phyloP scores from a whole-genome alignment of 2,113 vertebrate species.

The Spilogale gracilis region DNA sequence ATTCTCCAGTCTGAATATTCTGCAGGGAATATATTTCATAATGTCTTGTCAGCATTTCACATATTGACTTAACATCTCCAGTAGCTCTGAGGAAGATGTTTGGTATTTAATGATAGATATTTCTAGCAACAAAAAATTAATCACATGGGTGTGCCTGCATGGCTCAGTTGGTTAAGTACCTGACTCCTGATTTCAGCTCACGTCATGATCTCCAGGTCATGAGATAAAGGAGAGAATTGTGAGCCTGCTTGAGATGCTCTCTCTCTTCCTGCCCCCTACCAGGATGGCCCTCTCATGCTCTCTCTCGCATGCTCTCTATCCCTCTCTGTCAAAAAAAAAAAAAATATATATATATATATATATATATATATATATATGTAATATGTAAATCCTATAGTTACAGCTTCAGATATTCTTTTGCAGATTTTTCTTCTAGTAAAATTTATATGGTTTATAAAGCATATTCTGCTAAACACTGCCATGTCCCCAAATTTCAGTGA shows the following conservation, averaged over 20 bases:
- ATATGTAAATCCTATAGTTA: background rate
- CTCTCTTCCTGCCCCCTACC: background rate
- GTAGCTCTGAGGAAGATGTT: constrained; percentile 35
- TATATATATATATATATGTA: no score
- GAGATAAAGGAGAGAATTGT: background rate
- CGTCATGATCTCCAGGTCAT: background rate
- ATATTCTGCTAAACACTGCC: background rate
- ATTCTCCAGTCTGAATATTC: constrained; percentile 26
- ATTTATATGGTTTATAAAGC: constrained; percentile 25
- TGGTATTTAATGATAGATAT: constrained; percentile 56
- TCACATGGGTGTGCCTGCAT: background rate
- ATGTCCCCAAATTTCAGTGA: constrained; percentile 10
- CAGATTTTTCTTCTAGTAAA: background rate
- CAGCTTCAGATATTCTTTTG: background rate
- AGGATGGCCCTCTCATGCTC: background rate
- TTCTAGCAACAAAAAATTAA: constrained; percentile 60
- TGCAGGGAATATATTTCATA: background rate
- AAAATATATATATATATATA: no score
- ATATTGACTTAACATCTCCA: constrained; percentile 48
- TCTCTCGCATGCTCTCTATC: background rate
- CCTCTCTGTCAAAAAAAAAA: background rate
- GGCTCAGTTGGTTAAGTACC: background rate
- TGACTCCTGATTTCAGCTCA: background rate
- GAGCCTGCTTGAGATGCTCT: background rate
- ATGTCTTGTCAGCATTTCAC: constrained; percentile 72